phyloP scores from a whole-genome alignment of 2,888 invertebrate species.

The Drosophila emarginata region DNA sequence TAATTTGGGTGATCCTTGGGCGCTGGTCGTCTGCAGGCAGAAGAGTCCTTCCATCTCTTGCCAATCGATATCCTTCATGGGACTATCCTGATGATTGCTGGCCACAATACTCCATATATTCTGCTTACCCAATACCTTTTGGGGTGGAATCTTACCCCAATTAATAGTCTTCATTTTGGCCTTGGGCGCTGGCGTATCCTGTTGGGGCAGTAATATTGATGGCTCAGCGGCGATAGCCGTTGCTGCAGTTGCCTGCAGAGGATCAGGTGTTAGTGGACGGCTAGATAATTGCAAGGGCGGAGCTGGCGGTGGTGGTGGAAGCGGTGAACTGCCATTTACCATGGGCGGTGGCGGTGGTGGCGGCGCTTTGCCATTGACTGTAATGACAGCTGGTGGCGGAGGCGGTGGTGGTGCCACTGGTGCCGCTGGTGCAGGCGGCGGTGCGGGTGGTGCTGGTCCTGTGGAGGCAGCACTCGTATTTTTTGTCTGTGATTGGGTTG shows the following conservation, averaged over 20 bases:
- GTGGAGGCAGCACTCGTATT: constrained; percentile 31
- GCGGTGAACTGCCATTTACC: constrained; percentile 55
- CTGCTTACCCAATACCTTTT: constrained; percentile 93
- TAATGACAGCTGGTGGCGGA: constrained; percentile 78
- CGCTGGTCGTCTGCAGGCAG: constrained; percentile 90
- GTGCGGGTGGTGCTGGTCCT: constrained; percentile 67
- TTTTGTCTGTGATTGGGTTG: constrained; percentile 82
- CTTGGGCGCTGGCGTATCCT: constrained; percentile 96
- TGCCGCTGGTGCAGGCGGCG: constrained; percentile 80
- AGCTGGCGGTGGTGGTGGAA: constrained; percentile 79
- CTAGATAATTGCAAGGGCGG: constrained; percentile 33
- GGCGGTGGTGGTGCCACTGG: constrained; percentile 79
- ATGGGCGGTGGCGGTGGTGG: constrained; percentile 76
- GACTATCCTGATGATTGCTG: constrained; percentile 91
- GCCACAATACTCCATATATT: constrained; percentile 97
- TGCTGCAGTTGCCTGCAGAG: constrained; percentile 50
- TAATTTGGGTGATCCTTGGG: constrained; percentile 84
- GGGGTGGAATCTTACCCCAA: constrained; percentile 98
- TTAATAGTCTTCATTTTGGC: constrained; percentile 98
- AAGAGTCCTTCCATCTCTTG: constrained; percentile 96
- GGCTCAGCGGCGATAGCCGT: constrained; percentile 60
- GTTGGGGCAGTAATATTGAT: constrained; percentile 90
- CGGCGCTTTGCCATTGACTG: constrained; percentile 58
- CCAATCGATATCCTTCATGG: constrained; percentile 94
- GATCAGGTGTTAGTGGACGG: constrained; percentile 66